These are phyloP conservation scores for Piezodorus guildinii DNA, from an alignment of 1,140 invertebrate genomes.

Conservation along the genomic window DNA sequence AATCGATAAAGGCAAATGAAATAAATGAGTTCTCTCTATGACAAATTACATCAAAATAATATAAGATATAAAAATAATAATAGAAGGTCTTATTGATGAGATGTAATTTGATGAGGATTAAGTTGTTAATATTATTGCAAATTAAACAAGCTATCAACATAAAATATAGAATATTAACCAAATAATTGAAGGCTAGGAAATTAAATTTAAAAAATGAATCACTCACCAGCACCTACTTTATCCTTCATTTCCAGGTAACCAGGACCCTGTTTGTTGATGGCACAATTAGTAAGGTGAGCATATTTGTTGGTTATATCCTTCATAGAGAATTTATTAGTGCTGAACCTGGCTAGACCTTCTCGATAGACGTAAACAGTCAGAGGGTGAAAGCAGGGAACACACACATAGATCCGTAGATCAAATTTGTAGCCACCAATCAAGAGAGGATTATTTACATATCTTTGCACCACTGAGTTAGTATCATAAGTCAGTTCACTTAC, in stretches of 20 bases:
- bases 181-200: no score
- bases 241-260: slow-evolving; percentile 69
- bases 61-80: no score
- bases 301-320: slow-evolving; percentile 73
- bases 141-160: no score
- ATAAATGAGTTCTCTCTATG: no score
- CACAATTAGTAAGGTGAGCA: slow-evolving; percentile 82
- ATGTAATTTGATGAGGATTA: no score
- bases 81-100: no score
- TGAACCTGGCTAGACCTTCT: slow-evolving; percentile 55
- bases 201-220: no score
- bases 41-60: no score
- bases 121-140: no score
- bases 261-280: slow-evolving; percentile 66
- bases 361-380: slow-evolving; percentile 72
- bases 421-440: slow-evolving; percentile 81
- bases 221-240: slow-evolving; percentile 56
- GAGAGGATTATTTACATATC: slow-evolving; percentile 74
- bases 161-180: no score
- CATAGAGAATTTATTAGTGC: slow-evolving; percentile 72
- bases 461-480: slow-evolving; percentile 56
- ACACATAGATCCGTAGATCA: slow-evolving; percentile 71
- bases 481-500: slow-evolving; percentile 62
- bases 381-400: slow-evolving; percentile 69
- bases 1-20: no score